Conservation (phyloP, 2,113 vertebrate genomes). For the Dipodomys ordii region DNA sequence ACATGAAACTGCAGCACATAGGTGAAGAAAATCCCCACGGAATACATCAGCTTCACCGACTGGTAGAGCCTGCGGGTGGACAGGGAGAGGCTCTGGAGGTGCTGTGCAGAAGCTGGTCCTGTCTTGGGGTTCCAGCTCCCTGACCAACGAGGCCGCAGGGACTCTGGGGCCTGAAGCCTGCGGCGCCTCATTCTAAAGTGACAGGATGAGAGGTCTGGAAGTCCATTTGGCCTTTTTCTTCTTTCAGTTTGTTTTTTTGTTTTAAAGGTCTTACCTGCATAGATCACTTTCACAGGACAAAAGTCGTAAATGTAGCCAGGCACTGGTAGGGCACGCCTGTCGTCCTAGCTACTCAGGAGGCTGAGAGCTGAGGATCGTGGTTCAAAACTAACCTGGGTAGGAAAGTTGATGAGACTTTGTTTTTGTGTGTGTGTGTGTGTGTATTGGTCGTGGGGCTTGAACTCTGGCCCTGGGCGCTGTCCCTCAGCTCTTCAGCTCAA, state of each 20-base stretch:
- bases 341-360: too few relatives aligned
- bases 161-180: background rate
- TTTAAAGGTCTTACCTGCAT: background rate
- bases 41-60: constrained; percentile 94
- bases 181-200: background rate
- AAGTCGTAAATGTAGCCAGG: background rate
- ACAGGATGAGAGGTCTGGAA: background rate
- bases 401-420: background rate
- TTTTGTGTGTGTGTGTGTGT: too few relatives aligned
- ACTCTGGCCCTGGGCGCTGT: too few relatives aligned
- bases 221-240: background rate
- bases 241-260: background rate
- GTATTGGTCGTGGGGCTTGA: too few relatives aligned
- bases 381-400: too few relatives aligned
- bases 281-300: background rate
- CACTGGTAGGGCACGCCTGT: too few relatives aligned
- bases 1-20: constrained; percentile 97
- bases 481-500: too few relatives aligned
- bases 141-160: background rate
- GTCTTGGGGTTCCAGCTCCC: background rate
- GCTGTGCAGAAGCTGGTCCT: background rate
- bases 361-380: too few relatives aligned
- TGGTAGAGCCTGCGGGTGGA: constrained; percentile 92
- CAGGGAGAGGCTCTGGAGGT: background rate
- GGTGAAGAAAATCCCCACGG: constrained; percentile 95